Evolutionary conservation across 2,113 vertebrate genomes (phyloP).

Genomic region (Nesogale talazaci): DNA sequence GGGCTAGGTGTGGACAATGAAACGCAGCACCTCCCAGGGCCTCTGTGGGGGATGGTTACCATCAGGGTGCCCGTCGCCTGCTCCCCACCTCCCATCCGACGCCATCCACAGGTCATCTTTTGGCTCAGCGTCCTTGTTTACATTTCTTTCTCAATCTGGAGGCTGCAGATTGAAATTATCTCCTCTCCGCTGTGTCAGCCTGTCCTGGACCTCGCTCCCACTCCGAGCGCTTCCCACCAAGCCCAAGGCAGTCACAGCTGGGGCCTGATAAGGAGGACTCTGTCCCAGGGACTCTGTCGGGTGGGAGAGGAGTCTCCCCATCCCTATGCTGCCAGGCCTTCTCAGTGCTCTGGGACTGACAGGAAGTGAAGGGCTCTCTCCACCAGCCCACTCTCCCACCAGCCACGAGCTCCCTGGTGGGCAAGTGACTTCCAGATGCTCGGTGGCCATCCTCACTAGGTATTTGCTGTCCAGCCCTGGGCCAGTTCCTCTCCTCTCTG

Average conservation of each 20-base stretch:
- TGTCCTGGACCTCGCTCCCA: conserved; percentile 75
- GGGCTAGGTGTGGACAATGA: conserved; percentile 28
- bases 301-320: background rate
- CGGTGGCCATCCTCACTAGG: background rate
- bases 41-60: background rate
- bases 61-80: conserved; percentile 57
- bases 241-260: conserved; percentile 69
- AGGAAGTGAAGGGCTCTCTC: background rate
- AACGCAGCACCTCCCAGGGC: background rate
- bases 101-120: background rate
- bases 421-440: background rate
- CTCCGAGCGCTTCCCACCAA: conserved; percentile 70
- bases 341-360: background rate
- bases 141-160: conserved; percentile 78
- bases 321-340: background rate
- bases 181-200: conserved; percentile 78
- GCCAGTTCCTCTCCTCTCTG: conserved; percentile 1
- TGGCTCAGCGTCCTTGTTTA: conserved; percentile 77
- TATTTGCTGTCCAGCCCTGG: conserved; percentile 17
- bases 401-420: background rate
- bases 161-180: conserved; percentile 82
- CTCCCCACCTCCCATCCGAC: background rate
- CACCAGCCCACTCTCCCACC: background rate
- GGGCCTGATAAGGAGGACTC: conserved; percentile 65
- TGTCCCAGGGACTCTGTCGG: background rate